phyloP scores from a whole-genome alignment of 2,797 vertebrate genomes.

The Crax fasciolata region DNA sequence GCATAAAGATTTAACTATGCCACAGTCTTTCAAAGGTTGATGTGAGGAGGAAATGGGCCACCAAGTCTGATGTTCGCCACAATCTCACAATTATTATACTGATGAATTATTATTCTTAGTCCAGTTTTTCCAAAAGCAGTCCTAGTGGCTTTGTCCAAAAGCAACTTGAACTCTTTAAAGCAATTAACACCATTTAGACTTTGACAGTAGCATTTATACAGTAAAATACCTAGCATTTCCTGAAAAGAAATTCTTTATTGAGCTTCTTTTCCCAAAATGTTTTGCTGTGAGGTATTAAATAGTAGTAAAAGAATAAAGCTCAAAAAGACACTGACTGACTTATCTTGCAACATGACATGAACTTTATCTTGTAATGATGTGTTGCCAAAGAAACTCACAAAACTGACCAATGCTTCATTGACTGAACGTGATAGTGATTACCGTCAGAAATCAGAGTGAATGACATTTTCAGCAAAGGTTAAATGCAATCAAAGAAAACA shows the following conservation, averaged over 20 bases:
- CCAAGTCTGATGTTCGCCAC: not conserved
- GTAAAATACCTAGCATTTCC: not conserved
- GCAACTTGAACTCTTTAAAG: not conserved
- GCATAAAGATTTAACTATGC: not conserved
- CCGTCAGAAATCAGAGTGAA: not conserved
- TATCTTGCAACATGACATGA: not conserved
- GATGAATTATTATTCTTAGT: not conserved
- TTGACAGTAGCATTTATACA: fast-evolving
- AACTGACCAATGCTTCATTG: not conserved
- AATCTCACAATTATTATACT: not conserved
- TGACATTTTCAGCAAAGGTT: not conserved
- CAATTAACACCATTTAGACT: not conserved
- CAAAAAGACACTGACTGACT: not conserved
- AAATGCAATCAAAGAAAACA: not conserved
- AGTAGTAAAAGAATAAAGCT: not conserved
- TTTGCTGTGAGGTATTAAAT: not conserved
- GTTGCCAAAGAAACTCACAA: not conserved
- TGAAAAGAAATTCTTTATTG: not conserved
- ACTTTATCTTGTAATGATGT: not conserved
- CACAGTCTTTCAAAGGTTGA: not conserved
- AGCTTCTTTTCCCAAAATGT: not conserved
- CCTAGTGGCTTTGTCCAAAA: not conserved
- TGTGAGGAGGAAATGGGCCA: not conserved
- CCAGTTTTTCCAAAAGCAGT: not conserved
- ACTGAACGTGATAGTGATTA: not conserved